Base-by-base conservation (phyloP, 2,113 vertebrate genomes). In the Channa maculata region DNA sequence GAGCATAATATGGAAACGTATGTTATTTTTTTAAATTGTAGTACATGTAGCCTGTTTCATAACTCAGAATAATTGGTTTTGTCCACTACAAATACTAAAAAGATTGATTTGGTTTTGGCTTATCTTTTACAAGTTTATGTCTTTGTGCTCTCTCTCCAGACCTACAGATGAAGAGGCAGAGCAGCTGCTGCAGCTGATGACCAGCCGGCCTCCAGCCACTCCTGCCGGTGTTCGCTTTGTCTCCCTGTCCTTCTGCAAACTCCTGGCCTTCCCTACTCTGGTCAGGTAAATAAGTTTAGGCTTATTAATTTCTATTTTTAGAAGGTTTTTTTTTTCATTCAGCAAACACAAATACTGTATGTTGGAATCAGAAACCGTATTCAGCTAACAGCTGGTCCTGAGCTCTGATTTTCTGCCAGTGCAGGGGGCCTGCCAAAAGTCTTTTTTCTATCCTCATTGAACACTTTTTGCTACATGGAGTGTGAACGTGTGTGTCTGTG, bases 81-180 rank as follows among this genome's bases (percentile, higher is more conserved):
- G 24, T 24, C 8, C 24, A 67, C 44, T 53, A 8, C 4, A 53
- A 45, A 37, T 14, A 15, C 8, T 48, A 8, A 43, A 37, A 6
- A 4, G 57, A 8, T 15, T 33, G n/a, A 24, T 34, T 24, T 6
- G 1, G 5, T 50, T 3, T 14, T 38, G 14, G 0, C 0, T n/a
- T 34, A 10, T 38, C 3, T 34, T 8, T 14, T 10, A 10, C 52
- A 72, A 39, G n/a, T 24, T 49, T 1, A 44, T 41, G 13, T 68
- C 11, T n/a, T 12, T 71, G 0, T 45, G 46, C 36, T 52, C n/a
- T 0, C 3, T 37, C 4, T 58, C 0, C 69, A 99, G 98, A 85
- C 98, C 98, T 3, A 99, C 98, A 1, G 98, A 99, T 71, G 98
- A 99, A 83, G 98, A 99, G 79, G 96, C 97, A 0, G 97, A 99